Base-by-base conservation (phyloP, 2,797 vertebrate species). In the Caiman crocodilus region DNA sequence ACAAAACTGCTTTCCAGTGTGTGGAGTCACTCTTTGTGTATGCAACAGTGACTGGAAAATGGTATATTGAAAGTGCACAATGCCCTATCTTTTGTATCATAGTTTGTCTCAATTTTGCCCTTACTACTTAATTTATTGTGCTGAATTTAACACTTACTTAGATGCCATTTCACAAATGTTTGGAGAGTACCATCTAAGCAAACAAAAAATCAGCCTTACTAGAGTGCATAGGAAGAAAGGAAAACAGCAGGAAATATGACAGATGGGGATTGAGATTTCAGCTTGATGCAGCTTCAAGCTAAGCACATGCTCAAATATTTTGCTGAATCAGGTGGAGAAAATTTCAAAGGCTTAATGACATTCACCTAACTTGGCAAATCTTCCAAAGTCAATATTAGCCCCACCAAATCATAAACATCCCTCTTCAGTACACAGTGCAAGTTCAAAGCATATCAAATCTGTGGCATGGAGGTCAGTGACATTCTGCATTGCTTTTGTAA, bases 111-210 rank as follows among this genome's bases (percentile, higher is more conserved):
- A 30, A 4, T 17, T 6, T 20, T 88, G 25, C 25, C 88, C 55
- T 80, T 83, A n/a, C 3, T 79, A 83, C 64, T 58, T 81, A 42
- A 42, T 20, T 71, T 71, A 32, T 32, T 14, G 12, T 32, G 30
- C 30, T 20, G 42, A 50, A 50, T 35, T 18, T 35, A 32, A 35
- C 23, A 71, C 30, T 14, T 23, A 63, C 42, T 50, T 50, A 71
- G 30, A 35, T 30, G 67, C 30, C 32, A 71, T 71, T 21, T 71
- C 32, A 71, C 67, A 23, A 42, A 30, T 25, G 21, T 71, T 57
- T 25, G 18, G 59, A 87, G 18, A 85, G 30, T 86, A 61, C 71
- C 65, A 95, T 58, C 61, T 59, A 50, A 85, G 50, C 69, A 83
- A 79, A 55, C 7, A 17, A 30, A 50, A 67, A 91, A 59, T 14